Percentiles rank a stretch among this genome's conserved stretches.
phyloP scores from a whole-genome alignment of 2,888 invertebrate genomes.

The Unio delphinus region DNA sequence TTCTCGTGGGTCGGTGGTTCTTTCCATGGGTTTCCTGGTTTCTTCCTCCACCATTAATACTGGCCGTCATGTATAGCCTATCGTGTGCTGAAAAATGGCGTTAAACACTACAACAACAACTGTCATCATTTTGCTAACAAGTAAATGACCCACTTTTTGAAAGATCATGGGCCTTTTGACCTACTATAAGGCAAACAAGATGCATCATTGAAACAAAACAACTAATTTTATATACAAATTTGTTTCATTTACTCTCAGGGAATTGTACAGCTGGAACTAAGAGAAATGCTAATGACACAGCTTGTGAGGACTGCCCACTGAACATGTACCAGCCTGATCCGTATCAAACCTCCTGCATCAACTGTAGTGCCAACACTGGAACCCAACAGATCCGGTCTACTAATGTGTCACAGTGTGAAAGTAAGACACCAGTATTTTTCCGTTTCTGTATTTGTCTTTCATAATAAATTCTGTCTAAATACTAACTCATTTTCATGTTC shows the following conservation, averaged over 20 bases:
- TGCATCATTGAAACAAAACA: not conserved
- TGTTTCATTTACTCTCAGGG: slow-evolving; percentile 10
- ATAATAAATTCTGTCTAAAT: too few relatives aligned
- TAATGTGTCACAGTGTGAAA: not conserved
- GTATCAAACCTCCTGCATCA: slow-evolving; percentile 72
- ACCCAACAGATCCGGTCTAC: not conserved
- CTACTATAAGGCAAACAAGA: not conserved
- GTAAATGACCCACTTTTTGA: not conserved
- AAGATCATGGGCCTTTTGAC: too few relatives aligned
- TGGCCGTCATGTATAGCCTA: too few relatives aligned
- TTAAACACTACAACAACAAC: too few relatives aligned
- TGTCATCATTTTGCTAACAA: too few relatives aligned
- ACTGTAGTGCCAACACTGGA: slow-evolving; percentile 5
- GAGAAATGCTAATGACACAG: slow-evolving; percentile 11
- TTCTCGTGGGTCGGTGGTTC: too few relatives aligned
- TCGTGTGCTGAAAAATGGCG: too few relatives aligned
- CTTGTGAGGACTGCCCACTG: slow-evolving; percentile 81
- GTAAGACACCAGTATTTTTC: not conserved
- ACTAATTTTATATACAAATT: not conserved
- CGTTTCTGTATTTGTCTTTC: not conserved
- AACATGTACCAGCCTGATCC: slow-evolving; percentile 65
- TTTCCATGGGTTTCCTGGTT: too few relatives aligned
- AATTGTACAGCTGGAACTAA: slow-evolving; percentile 22
- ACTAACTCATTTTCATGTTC: too few relatives aligned
- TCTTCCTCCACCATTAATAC: too few relatives aligned